Conservation (phyloP, 2,797 vertebrate species). For the Melopsittacus undulatus region DNA sequence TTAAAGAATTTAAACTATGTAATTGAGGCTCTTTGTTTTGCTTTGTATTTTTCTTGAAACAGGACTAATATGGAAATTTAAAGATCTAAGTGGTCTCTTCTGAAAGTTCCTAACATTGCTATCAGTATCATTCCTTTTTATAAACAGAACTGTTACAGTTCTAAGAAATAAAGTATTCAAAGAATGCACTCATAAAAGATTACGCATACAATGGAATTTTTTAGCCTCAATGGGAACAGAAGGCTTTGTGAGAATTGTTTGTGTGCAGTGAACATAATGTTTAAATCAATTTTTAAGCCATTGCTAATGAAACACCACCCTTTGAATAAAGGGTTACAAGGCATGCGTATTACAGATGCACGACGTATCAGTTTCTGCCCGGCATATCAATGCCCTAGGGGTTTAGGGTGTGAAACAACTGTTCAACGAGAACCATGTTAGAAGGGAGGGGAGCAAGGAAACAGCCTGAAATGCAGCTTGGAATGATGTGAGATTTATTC, state of each 20-base stretch:
- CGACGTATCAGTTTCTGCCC: not conserved
- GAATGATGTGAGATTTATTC: slow-evolving; percentile 24
- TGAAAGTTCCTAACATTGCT: slow-evolving; percentile 83
- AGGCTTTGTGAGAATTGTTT: slow-evolving; percentile 60
- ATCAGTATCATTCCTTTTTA: slow-evolving; percentile 78
- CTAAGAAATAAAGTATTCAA: slow-evolving; percentile 80
- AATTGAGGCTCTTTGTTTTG: slow-evolving; percentile 69
- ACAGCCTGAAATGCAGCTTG: slow-evolving; percentile 6
- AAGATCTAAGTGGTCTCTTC: slow-evolving; percentile 75
- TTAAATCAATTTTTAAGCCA: slow-evolving; percentile 51
- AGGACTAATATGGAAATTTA: slow-evolving; percentile 84
- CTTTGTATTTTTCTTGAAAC: slow-evolving; percentile 72
- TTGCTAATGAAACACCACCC: slow-evolving; percentile 32
- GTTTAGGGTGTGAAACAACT: not conserved
- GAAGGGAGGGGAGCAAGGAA: not conserved
- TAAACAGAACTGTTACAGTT: slow-evolving; percentile 77
- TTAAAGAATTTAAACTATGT: slow-evolving; percentile 81
- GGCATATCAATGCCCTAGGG: not conserved
- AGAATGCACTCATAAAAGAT: slow-evolving; percentile 79
- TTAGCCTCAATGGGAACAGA: slow-evolving; percentile 72
- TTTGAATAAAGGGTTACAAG: slow-evolving; percentile 2
- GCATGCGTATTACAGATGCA: not conserved
- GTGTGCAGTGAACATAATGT: slow-evolving; percentile 54
- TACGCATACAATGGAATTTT: slow-evolving; percentile 76
- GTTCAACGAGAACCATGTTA: not conserved